Evolutionary conservation across 2,113 vertebrate species (phyloP).

Genomic region (Theristicus caerulescens): DNA sequence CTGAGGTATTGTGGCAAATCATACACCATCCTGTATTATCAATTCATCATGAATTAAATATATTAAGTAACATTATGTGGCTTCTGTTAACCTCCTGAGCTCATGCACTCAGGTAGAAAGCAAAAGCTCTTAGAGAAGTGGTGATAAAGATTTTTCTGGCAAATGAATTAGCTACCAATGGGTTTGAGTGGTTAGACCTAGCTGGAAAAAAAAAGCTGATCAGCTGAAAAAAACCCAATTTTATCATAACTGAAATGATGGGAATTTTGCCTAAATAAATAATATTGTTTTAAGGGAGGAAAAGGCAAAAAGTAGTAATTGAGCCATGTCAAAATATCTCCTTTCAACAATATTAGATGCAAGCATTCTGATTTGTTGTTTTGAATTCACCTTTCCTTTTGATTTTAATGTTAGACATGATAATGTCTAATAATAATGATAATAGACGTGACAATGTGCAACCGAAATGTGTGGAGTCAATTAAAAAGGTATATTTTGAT

Average conservation of each 20-base stretch:
- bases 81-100: neutral
- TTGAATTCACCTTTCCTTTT: neutral
- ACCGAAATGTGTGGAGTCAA: neutral
- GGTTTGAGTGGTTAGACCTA: neutral
- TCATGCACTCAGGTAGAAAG: accelerated
- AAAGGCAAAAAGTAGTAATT: neutral
- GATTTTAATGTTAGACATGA: neutral
- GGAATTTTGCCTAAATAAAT: neutral
- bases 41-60: neutral
- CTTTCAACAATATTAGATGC: neutral
- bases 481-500: neutral
- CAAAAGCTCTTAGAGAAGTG: neutral
- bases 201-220: neutral
- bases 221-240: neutral
- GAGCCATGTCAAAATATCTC: neutral
- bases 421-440: neutral
- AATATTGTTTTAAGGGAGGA: neutral
- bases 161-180: neutral
- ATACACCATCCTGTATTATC: neutral
- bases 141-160: neutral
- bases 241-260: neutral
- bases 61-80: neutral
- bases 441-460: neutral
- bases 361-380: neutral
- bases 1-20: neutral